These are phyloP conservation scores for Hippolais icterina DNA, from an alignment of 2,113 vertebrate genomes.

Conservation along the genomic window DNA sequence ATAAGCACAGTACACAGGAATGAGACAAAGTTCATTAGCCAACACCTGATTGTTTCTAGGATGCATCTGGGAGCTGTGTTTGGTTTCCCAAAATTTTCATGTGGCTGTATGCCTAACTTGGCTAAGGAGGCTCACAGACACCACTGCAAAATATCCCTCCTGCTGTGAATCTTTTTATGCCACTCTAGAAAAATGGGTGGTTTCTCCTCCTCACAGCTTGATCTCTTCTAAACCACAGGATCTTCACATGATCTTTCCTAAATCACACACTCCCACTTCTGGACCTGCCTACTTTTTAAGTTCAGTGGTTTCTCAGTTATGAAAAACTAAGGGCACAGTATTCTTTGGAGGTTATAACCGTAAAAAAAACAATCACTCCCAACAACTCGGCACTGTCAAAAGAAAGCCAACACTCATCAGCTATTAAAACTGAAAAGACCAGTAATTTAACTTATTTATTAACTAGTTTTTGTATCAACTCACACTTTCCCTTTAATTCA, in stretches of 20 bases:
- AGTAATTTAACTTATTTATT: neutral
- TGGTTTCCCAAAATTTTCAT: neutral
- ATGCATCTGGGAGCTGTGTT: neutral
- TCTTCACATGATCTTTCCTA: neutral
- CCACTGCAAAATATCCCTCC: neutral
- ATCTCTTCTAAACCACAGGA: neutral
- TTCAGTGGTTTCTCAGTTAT: neutral
- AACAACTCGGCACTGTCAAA: neutral
- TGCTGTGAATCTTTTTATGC: neutral
- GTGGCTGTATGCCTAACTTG: neutral
- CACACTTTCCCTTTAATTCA: neutral
- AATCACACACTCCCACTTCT: neutral
- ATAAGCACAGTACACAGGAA: neutral
- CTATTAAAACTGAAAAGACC: neutral
- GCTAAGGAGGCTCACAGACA: neutral
- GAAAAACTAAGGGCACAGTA: neutral
- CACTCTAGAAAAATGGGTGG: neutral
- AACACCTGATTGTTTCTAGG: neutral
- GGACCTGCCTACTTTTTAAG: neutral
- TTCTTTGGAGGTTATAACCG: neutral
- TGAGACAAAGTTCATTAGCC: neutral
- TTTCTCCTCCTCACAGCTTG: neutral
- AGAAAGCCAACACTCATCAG: neutral
- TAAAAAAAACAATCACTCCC: neutral
- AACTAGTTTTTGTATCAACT: neutral